These are phyloP conservation scores for Lutjanus campechanus DNA, from an alignment of 2,797 vertebrate genomes.

Conservation along the genomic window DNA sequence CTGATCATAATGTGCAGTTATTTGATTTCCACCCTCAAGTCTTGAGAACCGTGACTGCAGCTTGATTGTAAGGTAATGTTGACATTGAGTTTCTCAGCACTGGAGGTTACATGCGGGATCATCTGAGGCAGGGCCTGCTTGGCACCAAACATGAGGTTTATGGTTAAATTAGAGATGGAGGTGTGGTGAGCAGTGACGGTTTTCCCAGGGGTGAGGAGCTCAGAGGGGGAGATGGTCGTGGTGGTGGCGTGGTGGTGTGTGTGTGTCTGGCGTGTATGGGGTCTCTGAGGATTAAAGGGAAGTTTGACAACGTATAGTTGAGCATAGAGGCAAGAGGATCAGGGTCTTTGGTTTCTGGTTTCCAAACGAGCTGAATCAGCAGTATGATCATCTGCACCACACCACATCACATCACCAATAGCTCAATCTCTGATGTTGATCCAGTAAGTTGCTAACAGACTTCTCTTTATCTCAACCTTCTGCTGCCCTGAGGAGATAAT, in stretches of 20 bases:
- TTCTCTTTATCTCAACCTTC: slow-evolving; percentile 70
- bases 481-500: slow-evolving; percentile 64
- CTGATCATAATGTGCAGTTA: slow-evolving; percentile 65
- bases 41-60: slow-evolving; percentile 58
- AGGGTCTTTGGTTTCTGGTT: slow-evolving; percentile 77
- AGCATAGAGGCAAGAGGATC: slow-evolving; percentile 55
- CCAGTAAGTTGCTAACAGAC: slow-evolving; percentile 67
- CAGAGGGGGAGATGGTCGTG: slow-evolving; percentile 6
- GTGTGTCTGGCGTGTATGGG: slow-evolving; percentile 33
- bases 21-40: slow-evolving; percentile 66
- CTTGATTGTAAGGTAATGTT: slow-evolving; percentile 64
- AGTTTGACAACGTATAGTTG: slow-evolving; percentile 50
- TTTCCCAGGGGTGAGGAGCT: background rate
- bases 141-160: slow-evolving; percentile 63
- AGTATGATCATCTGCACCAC: slow-evolving; percentile 61
- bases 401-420: slow-evolving; percentile 73
- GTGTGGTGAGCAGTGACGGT: slow-evolving; percentile 67
- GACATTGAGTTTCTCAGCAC: slow-evolving; percentile 33
- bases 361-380: slow-evolving; percentile 76
- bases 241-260: slow-evolving; percentile 33
- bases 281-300: slow-evolving; percentile 72
- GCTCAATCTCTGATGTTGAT: slow-evolving; percentile 68
- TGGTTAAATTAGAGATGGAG: slow-evolving; percentile 67
- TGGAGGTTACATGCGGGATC: slow-evolving; percentile 48
- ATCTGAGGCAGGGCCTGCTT: slow-evolving; percentile 50